Base-by-base conservation (phyloP, 2,888 invertebrate genomes). In the Lasioglossum figueresi region DNA sequence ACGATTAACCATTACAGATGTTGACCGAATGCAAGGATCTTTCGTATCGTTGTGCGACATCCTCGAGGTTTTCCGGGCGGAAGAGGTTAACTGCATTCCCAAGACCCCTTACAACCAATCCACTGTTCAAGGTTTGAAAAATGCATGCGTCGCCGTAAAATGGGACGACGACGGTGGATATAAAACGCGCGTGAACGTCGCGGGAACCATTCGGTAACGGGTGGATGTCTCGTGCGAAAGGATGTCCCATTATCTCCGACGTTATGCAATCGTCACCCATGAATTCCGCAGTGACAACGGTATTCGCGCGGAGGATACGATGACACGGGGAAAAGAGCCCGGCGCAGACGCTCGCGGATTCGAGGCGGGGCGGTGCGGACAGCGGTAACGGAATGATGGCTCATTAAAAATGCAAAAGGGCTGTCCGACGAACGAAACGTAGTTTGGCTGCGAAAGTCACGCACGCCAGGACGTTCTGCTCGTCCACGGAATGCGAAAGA, bases 401-500 rank as follows among this genome's bases (percentile, higher is more conserved):
- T 86, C 77, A 88, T 89, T 83, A 88, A 88, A 89, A 84, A 88
- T 89, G 78, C 88, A 88, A 87, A 86, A 88, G 80, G 76, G 12
- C 70, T 74, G 80, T 71, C 79, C 40, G 73, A 75, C 76, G 80
- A 70, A 83, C 80, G 87, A 80, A 82, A 88, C 73, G 80, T 79
- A 80, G 78, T 86, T 85, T 48, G 84, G 76, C 66, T 77, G 80
- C 84, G 77, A 82, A 79, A 83, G 87, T 84, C 88, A 88, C 84
- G 89, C 88, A 80, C 83, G 83, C 34, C 52, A 27, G 78, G 79
- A 81, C 75, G 76, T 70, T 59, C 34, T 63, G 80, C 27, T 82
- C 81, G 79, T 70, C 83, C 86, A 68, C 82, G 81, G 89, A 89
- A 89, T 89, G 84, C 85, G 84, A 89, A 89, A 89, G 83, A 88